phyloP scores from a whole-genome alignment of 2,888 invertebrate genomes.

The Cynaeus angustus region DNA sequence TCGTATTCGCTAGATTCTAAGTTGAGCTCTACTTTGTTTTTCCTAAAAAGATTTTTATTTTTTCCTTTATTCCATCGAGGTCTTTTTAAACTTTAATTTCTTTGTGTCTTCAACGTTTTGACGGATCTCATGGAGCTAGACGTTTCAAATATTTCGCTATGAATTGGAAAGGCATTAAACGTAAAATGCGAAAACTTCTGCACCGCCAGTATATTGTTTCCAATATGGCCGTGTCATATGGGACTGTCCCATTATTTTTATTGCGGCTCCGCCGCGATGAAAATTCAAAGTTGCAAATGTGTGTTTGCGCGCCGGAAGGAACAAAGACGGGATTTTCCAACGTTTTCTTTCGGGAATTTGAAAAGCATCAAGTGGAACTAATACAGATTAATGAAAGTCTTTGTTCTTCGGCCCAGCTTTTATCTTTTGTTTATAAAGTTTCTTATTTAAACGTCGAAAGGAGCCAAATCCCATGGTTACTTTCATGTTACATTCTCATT shows the following conservation, averaged over 20 bases:
- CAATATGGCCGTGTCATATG: constrained; percentile 47
- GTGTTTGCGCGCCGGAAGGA: constrained; percentile 19
- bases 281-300: constrained; percentile 36
- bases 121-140: constrained; percentile 9
- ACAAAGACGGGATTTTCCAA: constrained; percentile 41
- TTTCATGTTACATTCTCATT: constrained; percentile 35
- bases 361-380: constrained; percentile 60
- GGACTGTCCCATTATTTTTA: constrained; percentile 46
- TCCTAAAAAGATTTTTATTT: too few species aligned
- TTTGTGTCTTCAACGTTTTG: background rate
- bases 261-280: constrained; percentile 36
- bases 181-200: constrained; percentile 39
- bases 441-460: constrained; percentile 46
- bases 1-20: too few species aligned
- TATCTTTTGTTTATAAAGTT: constrained; percentile 59
- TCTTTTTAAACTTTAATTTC: too few species aligned
- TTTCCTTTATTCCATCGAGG: too few species aligned
- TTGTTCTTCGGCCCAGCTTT: constrained; percentile 58
- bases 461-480: constrained; percentile 33
- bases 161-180: constrained; percentile 37
- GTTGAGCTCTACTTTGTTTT: too few species aligned
- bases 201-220: constrained; percentile 45
- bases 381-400: constrained; percentile 62
- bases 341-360: constrained; percentile 50
- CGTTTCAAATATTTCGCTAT: constrained; percentile 15